Base-by-base conservation (phyloP, 2,797 vertebrate genomes). In the Leptatherina wallacei region DNA sequence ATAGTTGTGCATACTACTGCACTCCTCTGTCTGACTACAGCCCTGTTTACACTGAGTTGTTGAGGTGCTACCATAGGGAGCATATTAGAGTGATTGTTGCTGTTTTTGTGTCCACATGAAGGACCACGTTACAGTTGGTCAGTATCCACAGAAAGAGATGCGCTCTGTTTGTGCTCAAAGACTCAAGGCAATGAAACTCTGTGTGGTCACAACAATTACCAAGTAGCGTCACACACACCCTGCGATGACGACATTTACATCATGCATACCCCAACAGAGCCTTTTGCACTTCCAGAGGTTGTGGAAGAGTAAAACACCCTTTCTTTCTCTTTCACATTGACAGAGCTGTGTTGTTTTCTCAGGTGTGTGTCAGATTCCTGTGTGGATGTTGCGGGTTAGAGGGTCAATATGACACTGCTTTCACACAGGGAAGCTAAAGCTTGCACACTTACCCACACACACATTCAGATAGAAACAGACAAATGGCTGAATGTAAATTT, bases 311-410 rank as follows among this genome's bases (percentile, higher is more conserved):
- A 7, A 55, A 55, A 55, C 24, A 55, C 11, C 12, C 27, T 27
- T 2, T 29, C 10, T 55, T 55, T 10, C 11, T 49, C 14, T 33
- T 27, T 42, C n/a, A 16, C 44, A 60, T 40, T 77, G 72, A 81
- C 76, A 68, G 69, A 77, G 54, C 69, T 0, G 10, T 84, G 84
- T 86, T 81, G 80, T 87, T 89, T 88, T 90, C 63, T 56, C 85
- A 83, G 62, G 61, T 79, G 69, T 80, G 51, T 88, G 90, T 83
- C 71, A 82, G 65, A 91, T 90, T 88, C 79, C 71, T 87, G 65
- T 61, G 63, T 75, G 73, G 82, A 83, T 84, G 71, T 85, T 88
- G 79, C 3, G 87, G 84, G 44, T 81, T 89, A 59, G 70, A 82
- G 80, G 55, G 54, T 35, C 59, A 47, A 56, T 88, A 85, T 6